Evolutionary conservation across 1,140 invertebrate species (phyloP).

Genomic region (Hycleus phaleratus): DNA sequence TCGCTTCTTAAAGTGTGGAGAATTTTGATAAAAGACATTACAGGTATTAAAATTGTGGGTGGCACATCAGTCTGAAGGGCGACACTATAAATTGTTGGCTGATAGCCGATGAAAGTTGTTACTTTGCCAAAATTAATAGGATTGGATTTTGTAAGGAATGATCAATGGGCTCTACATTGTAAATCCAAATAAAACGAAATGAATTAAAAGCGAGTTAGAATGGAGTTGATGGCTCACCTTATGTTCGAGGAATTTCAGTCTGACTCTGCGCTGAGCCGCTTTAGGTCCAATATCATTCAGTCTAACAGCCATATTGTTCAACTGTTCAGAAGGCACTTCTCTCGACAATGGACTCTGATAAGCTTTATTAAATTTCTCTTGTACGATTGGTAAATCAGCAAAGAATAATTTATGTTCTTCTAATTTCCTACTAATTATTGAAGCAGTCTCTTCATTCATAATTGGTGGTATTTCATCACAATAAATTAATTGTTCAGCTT

Average conservation of each 20-base stretch:
- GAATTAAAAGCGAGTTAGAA: too few species aligned
- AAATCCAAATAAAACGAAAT: too few species aligned
- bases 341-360: slow-evolving; percentile 52
- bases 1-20: too few species aligned
- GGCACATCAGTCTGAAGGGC: too few species aligned
- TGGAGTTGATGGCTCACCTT: slow-evolving; percentile 46
- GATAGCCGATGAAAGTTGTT: too few species aligned
- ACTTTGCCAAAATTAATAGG: too few species aligned
- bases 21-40: too few species aligned
- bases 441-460: slow-evolving; percentile 80
- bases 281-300: slow-evolving; percentile 61
- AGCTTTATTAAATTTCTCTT: slow-evolving; percentile 66
- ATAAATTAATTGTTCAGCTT: slow-evolving; percentile 74
- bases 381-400: slow-evolving; percentile 65
- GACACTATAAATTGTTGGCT: too few species aligned
- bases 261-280: slow-evolving; percentile 68
- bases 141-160: too few species aligned
- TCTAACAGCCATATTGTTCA: slow-evolving; percentile 70
- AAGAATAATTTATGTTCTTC: slow-evolving; percentile 89
- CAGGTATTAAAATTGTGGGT: too few species aligned
- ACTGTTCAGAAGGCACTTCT: slow-evolving; percentile 65
- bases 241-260: slow-evolving; percentile 83
- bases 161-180: too few species aligned
- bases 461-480: slow-evolving; percentile 73
- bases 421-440: slow-evolving; percentile 76